Evolutionary conservation across 2,888 invertebrate genomes (phyloP), one percentile per base, ranked within the genome.

Genomic region (Lasioglossum malachurum): DNA sequence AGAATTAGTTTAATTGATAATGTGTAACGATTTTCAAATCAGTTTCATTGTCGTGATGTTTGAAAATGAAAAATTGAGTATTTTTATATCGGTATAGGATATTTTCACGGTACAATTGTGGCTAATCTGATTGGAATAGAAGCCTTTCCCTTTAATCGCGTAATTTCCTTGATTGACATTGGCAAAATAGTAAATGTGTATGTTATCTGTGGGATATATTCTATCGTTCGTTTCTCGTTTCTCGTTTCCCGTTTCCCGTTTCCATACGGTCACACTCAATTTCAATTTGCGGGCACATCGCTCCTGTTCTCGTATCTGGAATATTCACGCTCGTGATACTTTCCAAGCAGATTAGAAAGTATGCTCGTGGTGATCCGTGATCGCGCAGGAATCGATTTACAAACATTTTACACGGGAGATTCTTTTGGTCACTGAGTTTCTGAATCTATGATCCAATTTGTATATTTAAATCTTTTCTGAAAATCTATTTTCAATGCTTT

Each of bases 271-370:
- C 44, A 31, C 64, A 23, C 19, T 44, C 67, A 67, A 76, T 67
- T 67, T 76, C 64, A 60, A 27, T 46, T n/a, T 5, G 57, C 57
- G 57, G 41, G 38, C 53, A 8, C 27, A 38, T 49, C 49, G n/a
- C 53, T 46, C 35, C 14, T 44, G 64, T 12, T 31, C 46, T 76
- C 35, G 4, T 49, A 77, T 38, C 46, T 31, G 49, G 35, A 46
- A 69, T 78, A 78, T 78, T 69, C 49, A 38, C n/a, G 35, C 67
- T 69, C 49, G 69, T 38, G 69, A 69, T 49, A 78, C 69, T 78
- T 78, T 78, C 77, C 38, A 53, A 49, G 49, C 77, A 69, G 77
- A 78, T 78, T 78, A 78, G 69, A 78, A 78, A 78, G 77, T 69
- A 67, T n/a, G 46, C 19, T 53, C 7, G 67, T 14, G 14, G 67